These are phyloP conservation scores for Neria commutata DNA, from an alignment of 2,888 invertebrate genomes.

Conservation along the genomic window DNA sequence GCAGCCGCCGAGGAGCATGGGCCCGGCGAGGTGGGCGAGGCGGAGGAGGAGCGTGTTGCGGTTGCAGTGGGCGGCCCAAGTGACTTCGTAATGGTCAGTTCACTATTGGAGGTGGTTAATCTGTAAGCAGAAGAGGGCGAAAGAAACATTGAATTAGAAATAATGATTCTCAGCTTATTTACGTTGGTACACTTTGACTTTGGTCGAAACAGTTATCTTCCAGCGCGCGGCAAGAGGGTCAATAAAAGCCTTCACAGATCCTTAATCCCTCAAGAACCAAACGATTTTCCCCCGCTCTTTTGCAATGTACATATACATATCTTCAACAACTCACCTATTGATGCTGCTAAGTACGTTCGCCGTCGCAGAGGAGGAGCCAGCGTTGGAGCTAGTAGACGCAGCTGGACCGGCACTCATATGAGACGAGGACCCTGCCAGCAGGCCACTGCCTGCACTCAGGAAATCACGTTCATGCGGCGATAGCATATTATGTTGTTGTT, in stretches of 20 bases:
- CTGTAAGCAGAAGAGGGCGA: conserved; percentile 57
- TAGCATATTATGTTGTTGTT: conserved; percentile 37
- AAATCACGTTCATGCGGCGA: conserved; percentile 54
- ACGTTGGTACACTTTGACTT: too few relatives aligned
- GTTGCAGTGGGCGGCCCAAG: conserved; percentile 65
- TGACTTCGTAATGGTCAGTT: conserved; percentile 82
- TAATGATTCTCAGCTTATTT: too few relatives aligned
- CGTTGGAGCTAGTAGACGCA: too few relatives aligned
- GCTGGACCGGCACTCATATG: conserved; percentile 1
- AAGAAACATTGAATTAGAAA: neutral
- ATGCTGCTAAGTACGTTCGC: conserved; percentile 69
- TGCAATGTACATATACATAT: too few relatives aligned
- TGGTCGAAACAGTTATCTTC: too few relatives aligned
- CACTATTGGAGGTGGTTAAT: conserved; percentile 78
- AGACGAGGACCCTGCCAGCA: conserved; percentile 20
- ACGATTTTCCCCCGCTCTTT: too few relatives aligned
- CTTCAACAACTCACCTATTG: conserved; percentile 65
- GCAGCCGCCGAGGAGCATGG: conserved; percentile 39
- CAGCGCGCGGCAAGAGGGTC: too few relatives aligned
- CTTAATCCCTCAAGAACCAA: too few relatives aligned
- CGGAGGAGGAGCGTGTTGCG: conserved; percentile 45
- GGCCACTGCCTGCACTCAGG: conserved; percentile 42
- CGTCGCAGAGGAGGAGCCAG: conserved; percentile 42
- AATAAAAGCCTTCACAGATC: too few relatives aligned
- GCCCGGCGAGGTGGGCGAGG: conserved; percentile 49